Evolutionary conservation across 2,113 vertebrate species (phyloP), one percentile per base, ranked within the genome.

Genomic region (Thalassarche chlororhynchos): DNA sequence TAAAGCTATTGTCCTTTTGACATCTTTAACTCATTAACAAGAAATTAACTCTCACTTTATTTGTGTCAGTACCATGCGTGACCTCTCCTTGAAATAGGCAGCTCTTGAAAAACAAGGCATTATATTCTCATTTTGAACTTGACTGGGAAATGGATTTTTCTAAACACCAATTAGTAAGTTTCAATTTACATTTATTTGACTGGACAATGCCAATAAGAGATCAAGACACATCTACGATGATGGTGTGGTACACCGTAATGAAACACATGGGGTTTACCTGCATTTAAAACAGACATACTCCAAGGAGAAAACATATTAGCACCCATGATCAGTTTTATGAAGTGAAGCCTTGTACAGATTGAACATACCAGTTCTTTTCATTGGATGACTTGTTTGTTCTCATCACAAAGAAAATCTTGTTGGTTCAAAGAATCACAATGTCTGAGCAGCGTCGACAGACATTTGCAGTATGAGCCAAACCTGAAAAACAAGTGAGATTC

Each of bases 11-110:
- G 64, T 58, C 32, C 8, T 1, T 84, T 78, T 89, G 90, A 71
- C 64, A 78, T 78, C 55, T 81, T 84, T 87, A 75, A 55, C 44
- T 90, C 25, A 66, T 87, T 84, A 92, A 77, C 12, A 68, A 88
- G 90, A 94, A 95, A 92, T 93, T 95, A 95, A 76, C 52, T 84
- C 68, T 90, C 76, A 71, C 34, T 87, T 89, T 71, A 71, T 78
- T 92, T 89, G 44, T 89, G 55, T 62, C 76, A 70, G 32, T 36
- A 78, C 14, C 23, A 51, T 49, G 34, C 20, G 82, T 40, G 80
- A 93, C 64, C 68, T 95, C 24, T 57, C 58, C 60, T 89, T 64
- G 76, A 90, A 94, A 82, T 0, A 55, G 29, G 8, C 16, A 90
- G 25, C 25, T 76, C 46, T 92, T 84, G 40, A 84, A 95, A 93